These are phyloP conservation scores for Mastomys coucha DNA, from an alignment of 2,113 vertebrate species.

Conservation along the genomic window DNA sequence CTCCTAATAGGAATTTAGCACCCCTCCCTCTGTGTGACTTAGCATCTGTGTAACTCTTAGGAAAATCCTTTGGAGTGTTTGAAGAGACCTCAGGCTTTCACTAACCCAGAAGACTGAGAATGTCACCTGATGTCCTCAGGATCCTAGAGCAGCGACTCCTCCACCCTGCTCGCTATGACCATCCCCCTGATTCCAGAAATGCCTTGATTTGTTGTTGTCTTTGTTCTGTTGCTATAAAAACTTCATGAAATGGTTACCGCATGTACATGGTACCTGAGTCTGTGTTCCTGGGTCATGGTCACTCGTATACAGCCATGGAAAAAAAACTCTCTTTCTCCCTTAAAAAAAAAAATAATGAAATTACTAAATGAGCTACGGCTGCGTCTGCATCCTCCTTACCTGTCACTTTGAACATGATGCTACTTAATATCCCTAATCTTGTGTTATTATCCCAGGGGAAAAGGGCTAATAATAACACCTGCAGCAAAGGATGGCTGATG, in stretches of 20 bases:
- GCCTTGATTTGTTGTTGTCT: background rate
- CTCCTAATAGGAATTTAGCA: background rate
- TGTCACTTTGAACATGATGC: background rate
- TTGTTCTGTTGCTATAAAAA: background rate
- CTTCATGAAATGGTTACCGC: background rate
- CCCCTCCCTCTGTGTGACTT: too few relatives aligned
- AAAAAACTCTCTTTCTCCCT: background rate
- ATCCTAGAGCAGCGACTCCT: too few relatives aligned
- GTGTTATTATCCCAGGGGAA: background rate
- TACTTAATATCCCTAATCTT: slow-evolving; percentile 8
- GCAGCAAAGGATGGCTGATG: background rate
- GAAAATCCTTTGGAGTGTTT: too few relatives aligned
- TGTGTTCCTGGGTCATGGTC: background rate
- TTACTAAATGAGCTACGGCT: background rate
- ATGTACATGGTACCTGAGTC: background rate
- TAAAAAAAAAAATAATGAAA: background rate
- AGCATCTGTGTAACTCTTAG: too few relatives aligned
- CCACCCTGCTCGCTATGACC: background rate
- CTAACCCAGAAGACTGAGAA: too few relatives aligned
- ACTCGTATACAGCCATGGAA: background rate
- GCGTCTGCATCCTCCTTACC: background rate
- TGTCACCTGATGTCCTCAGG: too few relatives aligned
- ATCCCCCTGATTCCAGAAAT: too few relatives aligned
- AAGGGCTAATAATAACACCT: background rate
- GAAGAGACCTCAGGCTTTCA: background rate